Percentiles rank a stretch among this genome's conserved stretches.
Evolutionary conservation across 1,140 invertebrate species (phyloP).

Genomic region (Thereuonema tuberculata): DNA sequence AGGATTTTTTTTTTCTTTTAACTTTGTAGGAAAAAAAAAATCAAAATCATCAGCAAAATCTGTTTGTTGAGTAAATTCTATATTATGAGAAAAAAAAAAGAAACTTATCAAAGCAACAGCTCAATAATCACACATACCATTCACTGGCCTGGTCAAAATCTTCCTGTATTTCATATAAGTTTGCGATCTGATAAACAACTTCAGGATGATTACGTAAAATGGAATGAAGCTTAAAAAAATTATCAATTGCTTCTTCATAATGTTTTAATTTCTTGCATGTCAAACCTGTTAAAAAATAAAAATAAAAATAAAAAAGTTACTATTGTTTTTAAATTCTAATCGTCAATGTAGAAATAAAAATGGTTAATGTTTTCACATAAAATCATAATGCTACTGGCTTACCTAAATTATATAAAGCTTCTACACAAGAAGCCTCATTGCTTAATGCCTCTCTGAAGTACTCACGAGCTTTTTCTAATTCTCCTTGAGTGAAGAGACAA

Average conservation of each 20-base stretch:
- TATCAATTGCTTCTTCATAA: conserved; percentile 59
- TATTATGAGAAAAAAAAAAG: too few relatives aligned
- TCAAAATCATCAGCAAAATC: neutral
- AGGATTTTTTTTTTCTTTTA: too few relatives aligned
- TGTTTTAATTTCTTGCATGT: conserved; percentile 52
- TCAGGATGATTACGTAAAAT: conserved; percentile 64
- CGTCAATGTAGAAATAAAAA: neutral
- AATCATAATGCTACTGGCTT: conserved; percentile 20
- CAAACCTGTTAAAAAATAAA: conserved; percentile 39
- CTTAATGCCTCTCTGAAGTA: conserved; percentile 63
- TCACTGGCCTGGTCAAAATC: conserved; percentile 59
- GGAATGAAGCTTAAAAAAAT: conserved; percentile 66
- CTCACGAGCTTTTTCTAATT: conserved; percentile 58
- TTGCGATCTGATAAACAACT: conserved; percentile 72
- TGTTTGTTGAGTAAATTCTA: too few relatives aligned
- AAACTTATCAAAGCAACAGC: too few relatives aligned
- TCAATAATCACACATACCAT: too few relatives aligned
- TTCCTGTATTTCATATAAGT: conserved; percentile 57
- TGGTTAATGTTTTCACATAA: neutral
- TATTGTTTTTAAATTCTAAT: neutral
- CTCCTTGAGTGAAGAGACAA: conserved; percentile 54
- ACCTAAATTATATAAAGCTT: conserved; percentile 85
- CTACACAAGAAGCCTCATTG: conserved; percentile 67
- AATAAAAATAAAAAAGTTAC: neutral
- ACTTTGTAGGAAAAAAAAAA: neutral